Evolutionary conservation across 2,797 vertebrate genomes (phyloP), one percentile per base, ranked within the genome.

Genomic region (Eulemur albifrons): DNA sequence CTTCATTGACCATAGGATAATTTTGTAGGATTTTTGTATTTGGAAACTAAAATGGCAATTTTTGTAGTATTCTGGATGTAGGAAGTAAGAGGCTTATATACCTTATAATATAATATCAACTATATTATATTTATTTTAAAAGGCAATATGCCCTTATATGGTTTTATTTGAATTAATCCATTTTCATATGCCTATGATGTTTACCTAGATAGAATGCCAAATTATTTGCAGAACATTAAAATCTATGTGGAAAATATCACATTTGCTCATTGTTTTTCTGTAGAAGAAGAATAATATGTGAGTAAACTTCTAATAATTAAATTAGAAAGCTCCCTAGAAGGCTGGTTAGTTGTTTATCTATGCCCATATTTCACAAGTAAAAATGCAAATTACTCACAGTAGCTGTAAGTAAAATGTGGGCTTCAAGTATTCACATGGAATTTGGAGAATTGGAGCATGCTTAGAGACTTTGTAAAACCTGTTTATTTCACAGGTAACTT

Each of bases 231-330:
- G 92, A 98, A 97, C 95, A 96, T 83, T 92, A 97, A 97, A 97
- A 97, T 97, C 92, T 95, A 85, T 75, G 93, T 90, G 83, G 93
- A 97, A 98, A 98, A 97, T 88, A 95, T 86, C 98, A 97, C 90
- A 95, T 93, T 88, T 98, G 80, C 80, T 98, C 97, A 97, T 98
- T 98, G 97, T 98, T 98, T 98, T 96, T 88, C 94, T 96, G 81
- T 97, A 80, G 25, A 96, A 98, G 93, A 93, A 95, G 98, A 98
- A 98, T 88, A 98, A 96, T 83, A 96, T 80, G 96, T 98, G 82
- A 90, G 87, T 97, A 96, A 70, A 61, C 77, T 97, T 97, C 93
- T 93, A 97, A 96, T 97, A 98, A 98, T 97, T 98, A 96, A 98
- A 98, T 97, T 95, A 95, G 89, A 97, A 97, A 96, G 61, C 93